These are phyloP conservation scores for Sinella curviseta DNA, from an alignment of 1,140 invertebrate genomes.

Conservation along the genomic window DNA sequence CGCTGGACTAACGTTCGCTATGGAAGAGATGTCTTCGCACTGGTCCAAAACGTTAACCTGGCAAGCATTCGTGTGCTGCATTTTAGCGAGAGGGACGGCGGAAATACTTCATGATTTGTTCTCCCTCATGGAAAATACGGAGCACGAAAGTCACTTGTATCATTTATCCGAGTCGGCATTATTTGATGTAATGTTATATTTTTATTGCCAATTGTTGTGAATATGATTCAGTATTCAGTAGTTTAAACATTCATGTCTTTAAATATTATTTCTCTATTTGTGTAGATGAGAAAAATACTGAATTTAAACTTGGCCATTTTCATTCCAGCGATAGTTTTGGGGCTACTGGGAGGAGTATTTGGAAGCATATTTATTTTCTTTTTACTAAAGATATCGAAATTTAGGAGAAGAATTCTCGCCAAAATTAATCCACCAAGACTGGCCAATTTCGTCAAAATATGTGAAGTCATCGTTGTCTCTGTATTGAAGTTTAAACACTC, in stretches of 20 bases:
- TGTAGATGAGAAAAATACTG: slow-evolving; percentile 41
- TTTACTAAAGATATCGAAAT: slow-evolving; percentile 38
- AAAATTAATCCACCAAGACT: slow-evolving; percentile 32
- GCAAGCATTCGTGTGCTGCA: slow-evolving; percentile 59
- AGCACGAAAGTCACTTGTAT: slow-evolving; percentile 14
- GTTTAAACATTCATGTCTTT: not conserved
- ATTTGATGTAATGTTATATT: slow-evolving; percentile 42
- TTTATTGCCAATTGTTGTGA: not conserved
- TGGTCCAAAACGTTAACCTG: slow-evolving; percentile 57
- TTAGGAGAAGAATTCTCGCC: slow-evolving; percentile 38
- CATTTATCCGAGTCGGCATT: slow-evolving; percentile 44
- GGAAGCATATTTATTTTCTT: slow-evolving; percentile 42
- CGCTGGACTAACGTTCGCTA: slow-evolving; percentile 48
- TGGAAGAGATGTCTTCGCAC: slow-evolving; percentile 56
- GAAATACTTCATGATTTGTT: slow-evolving; percentile 53
- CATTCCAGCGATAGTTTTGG: slow-evolving; percentile 39
- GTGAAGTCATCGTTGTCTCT: slow-evolving; percentile 42
- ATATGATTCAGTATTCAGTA: not conserved
- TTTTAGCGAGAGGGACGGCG: slow-evolving; percentile 57
- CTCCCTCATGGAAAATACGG: not conserved
- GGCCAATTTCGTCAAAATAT: slow-evolving; percentile 40
- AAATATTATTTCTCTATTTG: slow-evolving; percentile 22
- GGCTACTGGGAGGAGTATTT: slow-evolving; percentile 39
- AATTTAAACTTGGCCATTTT: slow-evolving; percentile 32
- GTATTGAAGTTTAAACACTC: slow-evolving; percentile 25